Percentiles rank a stretch among this genome's conserved stretches.
phyloP scores from a whole-genome alignment of 2,888 invertebrate genomes.

The Panzeria rudis region DNA sequence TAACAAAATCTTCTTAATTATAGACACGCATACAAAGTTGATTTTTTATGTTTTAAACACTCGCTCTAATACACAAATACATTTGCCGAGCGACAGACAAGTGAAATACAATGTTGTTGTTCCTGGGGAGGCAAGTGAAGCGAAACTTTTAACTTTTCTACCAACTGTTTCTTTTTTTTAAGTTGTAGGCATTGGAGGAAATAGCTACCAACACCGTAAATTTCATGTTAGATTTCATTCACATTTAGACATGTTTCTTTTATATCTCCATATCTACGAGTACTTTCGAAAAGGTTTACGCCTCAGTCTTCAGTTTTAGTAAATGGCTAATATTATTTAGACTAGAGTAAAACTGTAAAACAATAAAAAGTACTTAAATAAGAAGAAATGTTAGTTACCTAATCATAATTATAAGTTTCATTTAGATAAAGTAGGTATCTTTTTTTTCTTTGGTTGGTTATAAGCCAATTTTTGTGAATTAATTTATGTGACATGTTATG shows the following conservation, averaged over 20 bases:
- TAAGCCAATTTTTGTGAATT: background rate
- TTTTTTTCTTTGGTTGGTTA: conserved; percentile 16
- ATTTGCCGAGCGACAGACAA: conserved; percentile 27
- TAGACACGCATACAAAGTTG: conserved; percentile 45
- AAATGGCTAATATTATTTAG: conserved; percentile 57
- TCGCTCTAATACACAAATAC: conserved; percentile 46
- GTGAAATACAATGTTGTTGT: conserved; percentile 51
- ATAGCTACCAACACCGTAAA: conserved; percentile 66
- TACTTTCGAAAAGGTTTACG: conserved; percentile 67
- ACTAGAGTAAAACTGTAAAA: conserved; percentile 37
- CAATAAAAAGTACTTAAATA: conserved; percentile 25
- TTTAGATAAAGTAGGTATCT: conserved; percentile 16
- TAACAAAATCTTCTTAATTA: conserved; percentile 67
- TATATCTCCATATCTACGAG: conserved; percentile 8
- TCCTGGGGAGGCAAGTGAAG: conserved; percentile 69
- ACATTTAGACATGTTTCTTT: conserved; percentile 45
- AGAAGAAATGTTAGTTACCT: conserved; percentile 56
- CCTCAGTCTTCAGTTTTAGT: conserved; percentile 60
- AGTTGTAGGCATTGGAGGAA: conserved; percentile 63
- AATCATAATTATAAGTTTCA: conserved; percentile 69
- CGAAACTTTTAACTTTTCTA: conserved; percentile 63
- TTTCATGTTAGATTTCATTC: conserved; percentile 63
- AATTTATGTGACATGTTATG: conserved; percentile 32
- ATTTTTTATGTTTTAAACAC: conserved; percentile 19
- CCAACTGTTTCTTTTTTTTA: conserved; percentile 11